Conservation (phyloP, 2,113 vertebrate species). For the Otis tarda region DNA sequence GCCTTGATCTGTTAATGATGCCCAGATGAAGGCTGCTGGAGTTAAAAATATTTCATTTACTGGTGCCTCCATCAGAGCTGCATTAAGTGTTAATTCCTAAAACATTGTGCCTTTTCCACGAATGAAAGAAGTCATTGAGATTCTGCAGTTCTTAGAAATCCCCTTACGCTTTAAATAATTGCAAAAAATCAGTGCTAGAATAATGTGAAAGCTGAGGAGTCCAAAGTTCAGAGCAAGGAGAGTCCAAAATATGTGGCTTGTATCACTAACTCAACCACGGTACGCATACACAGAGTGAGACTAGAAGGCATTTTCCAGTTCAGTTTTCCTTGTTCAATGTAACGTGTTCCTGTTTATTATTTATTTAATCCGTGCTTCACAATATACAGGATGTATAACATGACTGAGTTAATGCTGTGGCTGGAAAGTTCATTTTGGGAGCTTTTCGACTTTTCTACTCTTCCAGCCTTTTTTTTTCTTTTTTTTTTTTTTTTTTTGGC, state of each 20-base stretch:
- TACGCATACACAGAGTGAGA: background rate
- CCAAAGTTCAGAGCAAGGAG: background rate
- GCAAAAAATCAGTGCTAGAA: background rate
- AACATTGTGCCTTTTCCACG: background rate
- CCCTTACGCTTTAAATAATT: background rate
- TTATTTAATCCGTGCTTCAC: background rate
- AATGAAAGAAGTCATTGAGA: background rate
- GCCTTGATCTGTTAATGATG: background rate
- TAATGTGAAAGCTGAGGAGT: background rate
- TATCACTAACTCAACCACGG: background rate
- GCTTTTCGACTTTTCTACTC: background rate
- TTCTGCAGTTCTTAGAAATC: background rate
- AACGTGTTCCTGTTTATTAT: background rate
- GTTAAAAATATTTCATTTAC: background rate
- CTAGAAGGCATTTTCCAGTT: constrained; percentile 24
- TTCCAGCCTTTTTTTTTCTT: background rate
- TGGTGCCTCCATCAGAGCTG: background rate
- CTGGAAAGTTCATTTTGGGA: background rate
- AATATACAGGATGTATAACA: background rate
- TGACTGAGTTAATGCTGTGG: background rate
- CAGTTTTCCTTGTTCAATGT: background rate
- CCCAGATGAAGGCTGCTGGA: background rate
- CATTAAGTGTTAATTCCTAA: background rate
- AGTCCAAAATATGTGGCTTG: background rate
- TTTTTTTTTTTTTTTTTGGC: background rate